phyloP scores from a whole-genome alignment of 2,113 vertebrate genomes.

The Sinocyclocheilus anophthalmus region DNA sequence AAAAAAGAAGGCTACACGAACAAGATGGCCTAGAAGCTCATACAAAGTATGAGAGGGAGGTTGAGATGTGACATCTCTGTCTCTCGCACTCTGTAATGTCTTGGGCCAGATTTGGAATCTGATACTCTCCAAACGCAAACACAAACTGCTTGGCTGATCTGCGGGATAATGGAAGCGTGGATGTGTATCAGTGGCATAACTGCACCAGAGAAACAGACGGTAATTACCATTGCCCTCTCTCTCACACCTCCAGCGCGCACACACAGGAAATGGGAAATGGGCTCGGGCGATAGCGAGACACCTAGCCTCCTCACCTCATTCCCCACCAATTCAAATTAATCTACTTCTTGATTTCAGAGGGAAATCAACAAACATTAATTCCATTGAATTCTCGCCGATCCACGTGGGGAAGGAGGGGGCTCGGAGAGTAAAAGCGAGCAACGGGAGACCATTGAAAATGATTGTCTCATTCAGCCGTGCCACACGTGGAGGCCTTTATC shows the following conservation, averaged over 20 bases:
- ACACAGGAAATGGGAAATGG: conserved; percentile 54
- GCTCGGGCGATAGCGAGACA: conserved; percentile 45
- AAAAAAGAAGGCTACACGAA: conserved; percentile 64
- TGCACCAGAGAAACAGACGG: conserved; percentile 61
- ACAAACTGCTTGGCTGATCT: conserved; percentile 51
- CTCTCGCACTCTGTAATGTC: conserved; percentile 14
- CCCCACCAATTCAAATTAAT: conserved; percentile 60
- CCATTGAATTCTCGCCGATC: conserved; percentile 16
- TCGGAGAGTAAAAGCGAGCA: conserved; percentile 29
- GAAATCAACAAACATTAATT: conserved; percentile 60
- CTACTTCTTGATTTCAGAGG: conserved; percentile 53
- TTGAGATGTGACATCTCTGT: not conserved
- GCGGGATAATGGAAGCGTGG: conserved; percentile 48
- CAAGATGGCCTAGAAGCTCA: conserved; percentile 51
- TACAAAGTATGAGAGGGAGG: too few species aligned
- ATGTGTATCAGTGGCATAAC: conserved; percentile 42
- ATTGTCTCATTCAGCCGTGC: conserved; percentile 50
- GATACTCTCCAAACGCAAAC: conserved; percentile 50
- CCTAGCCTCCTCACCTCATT: conserved; percentile 55
- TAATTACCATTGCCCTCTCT: conserved; percentile 59
- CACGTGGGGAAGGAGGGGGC: conserved; percentile 22
- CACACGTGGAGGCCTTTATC: conserved; percentile 39
- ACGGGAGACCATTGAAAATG: conserved; percentile 45
- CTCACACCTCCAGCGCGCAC: conserved; percentile 46
- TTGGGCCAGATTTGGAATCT: conserved; percentile 45